phyloP scores from a whole-genome alignment of 92 coral and sea anemone species.

The Phenganax marumi region DNA sequence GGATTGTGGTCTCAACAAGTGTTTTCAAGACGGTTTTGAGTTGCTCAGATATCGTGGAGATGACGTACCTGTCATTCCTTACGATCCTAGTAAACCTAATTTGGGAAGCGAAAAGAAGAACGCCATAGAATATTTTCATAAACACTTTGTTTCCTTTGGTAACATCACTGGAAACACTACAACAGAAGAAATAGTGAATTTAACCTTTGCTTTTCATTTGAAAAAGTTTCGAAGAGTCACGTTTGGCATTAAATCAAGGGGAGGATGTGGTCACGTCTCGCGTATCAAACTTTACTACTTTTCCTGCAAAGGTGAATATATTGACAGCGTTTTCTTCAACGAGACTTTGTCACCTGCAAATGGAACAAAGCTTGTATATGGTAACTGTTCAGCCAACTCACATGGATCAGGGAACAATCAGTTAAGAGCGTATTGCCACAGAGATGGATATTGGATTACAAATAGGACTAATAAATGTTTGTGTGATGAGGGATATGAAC shows the following conservation, averaged over 20 bases:
- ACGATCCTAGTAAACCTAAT: neutral
- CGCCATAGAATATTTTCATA: neutral
- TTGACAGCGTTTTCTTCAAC: neutral
- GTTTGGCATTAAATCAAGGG: conserved; percentile 19
- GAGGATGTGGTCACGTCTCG: neutral
- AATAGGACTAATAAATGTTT: neutral
- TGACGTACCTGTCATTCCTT: neutral
- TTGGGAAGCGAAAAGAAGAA: neutral
- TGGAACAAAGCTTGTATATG: conserved; percentile 1
- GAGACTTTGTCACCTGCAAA: neutral
- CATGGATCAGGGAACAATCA: too few species aligned
- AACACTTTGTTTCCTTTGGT: neutral
- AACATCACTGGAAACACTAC: conserved; percentile 7
- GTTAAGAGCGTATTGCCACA: conserved; percentile 15
- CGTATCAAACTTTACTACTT: conserved; percentile 12
- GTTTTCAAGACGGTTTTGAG: conserved; percentile 10
- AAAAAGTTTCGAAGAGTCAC: neutral
- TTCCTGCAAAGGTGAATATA: neutral
- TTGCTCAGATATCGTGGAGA: neutral
- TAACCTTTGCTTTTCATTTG: neutral
- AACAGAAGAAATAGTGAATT: neutral
- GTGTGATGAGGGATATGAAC: conserved; percentile 16
- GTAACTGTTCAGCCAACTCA: neutral
- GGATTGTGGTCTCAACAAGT: neutral
- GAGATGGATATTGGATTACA: conserved; percentile 12